These are phyloP conservation scores for Nematostella vectensis DNA, from an alignment of 92 coral and sea anemone genomes.

Conservation along the genomic window DNA sequence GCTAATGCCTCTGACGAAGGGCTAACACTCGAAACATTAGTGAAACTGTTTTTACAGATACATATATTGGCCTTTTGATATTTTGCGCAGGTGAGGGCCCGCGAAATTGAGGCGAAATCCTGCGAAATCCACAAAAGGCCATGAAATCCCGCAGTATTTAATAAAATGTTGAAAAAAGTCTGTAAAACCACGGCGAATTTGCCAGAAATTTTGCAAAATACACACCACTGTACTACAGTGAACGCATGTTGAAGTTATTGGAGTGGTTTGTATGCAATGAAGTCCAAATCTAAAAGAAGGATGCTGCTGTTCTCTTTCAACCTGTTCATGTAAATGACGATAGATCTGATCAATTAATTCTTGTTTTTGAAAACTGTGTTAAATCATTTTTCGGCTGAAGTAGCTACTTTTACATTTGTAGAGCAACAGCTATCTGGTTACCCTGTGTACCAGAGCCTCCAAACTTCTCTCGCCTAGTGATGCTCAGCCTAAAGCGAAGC, in stretches of 20 bases:
- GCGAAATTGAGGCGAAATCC: not conserved
- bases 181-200: not conserved
- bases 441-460: no score
- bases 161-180: not conserved
- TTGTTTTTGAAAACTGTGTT: no score
- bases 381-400: no score
- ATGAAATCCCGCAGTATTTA: not conserved
- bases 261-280: not conserved
- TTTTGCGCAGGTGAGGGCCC: not conserved
- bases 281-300: not conserved
- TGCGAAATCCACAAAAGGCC: not conserved
- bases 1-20: no score
- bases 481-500: no score
- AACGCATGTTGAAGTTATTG: not conserved
- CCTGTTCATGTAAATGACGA: not conserved
- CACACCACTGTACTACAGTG: not conserved
- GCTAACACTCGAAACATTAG: no score
- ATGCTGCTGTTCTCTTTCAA: not conserved
- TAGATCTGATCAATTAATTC: no score
- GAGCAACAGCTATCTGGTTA: no score
- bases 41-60: no score
- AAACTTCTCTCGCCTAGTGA: no score
- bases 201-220: not conserved
- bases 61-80: constrained; percentile 1
- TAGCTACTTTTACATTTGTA: no score